Conservation (phyloP, 2,797 vertebrate species). For the Percopsis omiscomaycus region DNA sequence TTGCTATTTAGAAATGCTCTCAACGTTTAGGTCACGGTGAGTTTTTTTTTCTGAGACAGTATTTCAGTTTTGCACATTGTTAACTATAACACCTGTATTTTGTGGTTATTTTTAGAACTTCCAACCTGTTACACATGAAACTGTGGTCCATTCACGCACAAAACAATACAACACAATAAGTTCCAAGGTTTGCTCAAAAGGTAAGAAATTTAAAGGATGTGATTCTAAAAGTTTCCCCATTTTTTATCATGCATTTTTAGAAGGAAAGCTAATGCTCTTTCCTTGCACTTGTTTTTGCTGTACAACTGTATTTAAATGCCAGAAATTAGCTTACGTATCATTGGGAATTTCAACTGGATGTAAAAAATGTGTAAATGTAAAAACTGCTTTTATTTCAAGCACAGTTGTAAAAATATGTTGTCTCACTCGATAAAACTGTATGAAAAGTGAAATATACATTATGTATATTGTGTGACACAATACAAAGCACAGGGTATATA, state of each 20-base stretch:
- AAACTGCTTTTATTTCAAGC: too few relatives aligned
- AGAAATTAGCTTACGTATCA: too few relatives aligned
- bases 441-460: too few relatives aligned
- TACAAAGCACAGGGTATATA: constrained; percentile 4
- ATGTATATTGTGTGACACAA: too few relatives aligned
- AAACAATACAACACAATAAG: constrained; percentile 17
- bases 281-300: too few relatives aligned
- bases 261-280: too few relatives aligned
- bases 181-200: constrained; percentile 27
- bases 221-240: background rate
- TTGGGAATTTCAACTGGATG: too few relatives aligned
- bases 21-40: background rate
- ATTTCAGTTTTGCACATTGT: constrained; percentile 13
- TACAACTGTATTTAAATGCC: too few relatives aligned
- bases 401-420: too few relatives aligned
- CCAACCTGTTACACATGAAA: background rate
- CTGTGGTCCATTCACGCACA: constrained; percentile 14
- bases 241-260: background rate
- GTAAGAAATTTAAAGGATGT: constrained; percentile 33
- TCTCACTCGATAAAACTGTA: too few relatives aligned
- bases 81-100: constrained; percentile 33
- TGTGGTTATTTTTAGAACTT: constrained; percentile 52
- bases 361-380: too few relatives aligned
- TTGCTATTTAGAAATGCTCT: background rate
- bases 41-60: background rate